Evolutionary conservation across 2,888 invertebrate species (phyloP), one percentile per base, ranked within the genome.

Genomic region (Athetis lepigone): DNA sequence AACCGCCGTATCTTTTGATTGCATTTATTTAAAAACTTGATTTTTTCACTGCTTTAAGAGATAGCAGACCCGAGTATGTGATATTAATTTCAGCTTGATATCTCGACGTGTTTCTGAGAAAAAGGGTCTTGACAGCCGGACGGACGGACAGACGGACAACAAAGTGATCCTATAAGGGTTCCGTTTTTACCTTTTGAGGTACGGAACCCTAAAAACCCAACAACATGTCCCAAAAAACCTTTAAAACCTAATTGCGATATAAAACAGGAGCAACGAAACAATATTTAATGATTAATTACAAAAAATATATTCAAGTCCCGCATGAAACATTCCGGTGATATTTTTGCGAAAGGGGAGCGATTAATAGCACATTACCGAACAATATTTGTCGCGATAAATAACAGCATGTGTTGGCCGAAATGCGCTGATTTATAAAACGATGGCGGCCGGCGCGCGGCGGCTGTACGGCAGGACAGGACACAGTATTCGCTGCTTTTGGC

Each of bases 351-450:
- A 67, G 50, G 66, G 57, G 71, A 74, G 84, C 80, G 81, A 88
- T 86, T 85, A 86, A 87, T 84, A 78, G 81, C 77, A 75, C 76
- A 83, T 84, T 83, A 86, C 79, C 80, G 81, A 71, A 83, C 83
- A 86, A 88, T 89, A 87, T 87, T 89, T 88, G 87, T 86, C 81
- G 83, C 84, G 67, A 86, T 90, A 90, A 89, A 89, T 90, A 86
- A 84, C 72, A 40, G 46, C 74, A 72, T 71, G 81, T 79, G 84
- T 78, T 81, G 87, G 57, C 72, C 43, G 62, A 73, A 81, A 70
- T 63, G 49, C 75, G 72, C 71, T 78, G 79, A 79, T 75, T 80
- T 81, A 79, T 69, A 80, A 79, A 75, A 80, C 59, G 68, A 54
- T 29, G 11, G 4, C 9, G 11, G 29, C 11, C 42, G n/a, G n/a